phyloP scores from a whole-genome alignment of 1,140 invertebrate species.

The Drosophila mojavensis region DNA sequence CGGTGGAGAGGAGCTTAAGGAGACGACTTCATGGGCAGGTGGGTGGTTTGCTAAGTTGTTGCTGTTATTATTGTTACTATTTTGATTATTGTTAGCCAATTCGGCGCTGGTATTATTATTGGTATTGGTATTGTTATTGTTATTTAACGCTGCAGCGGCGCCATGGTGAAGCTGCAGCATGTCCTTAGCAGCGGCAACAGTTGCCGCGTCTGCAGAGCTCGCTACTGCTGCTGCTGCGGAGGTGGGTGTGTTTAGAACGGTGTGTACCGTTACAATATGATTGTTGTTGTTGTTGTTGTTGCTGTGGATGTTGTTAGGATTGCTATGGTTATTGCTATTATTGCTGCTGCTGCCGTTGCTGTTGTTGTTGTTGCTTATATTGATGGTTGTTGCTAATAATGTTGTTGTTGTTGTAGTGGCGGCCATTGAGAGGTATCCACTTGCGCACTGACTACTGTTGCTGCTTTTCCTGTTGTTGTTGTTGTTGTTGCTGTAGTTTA shows the following conservation, averaged over 20 bases:
- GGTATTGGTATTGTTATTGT: constrained; percentile 44
- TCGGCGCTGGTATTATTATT: constrained; percentile 61
- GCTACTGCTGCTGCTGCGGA: constrained; percentile 43
- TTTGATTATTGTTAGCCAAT: constrained; percentile 46
- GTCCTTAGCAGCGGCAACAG: constrained; percentile 83
- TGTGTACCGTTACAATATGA: constrained; percentile 68
- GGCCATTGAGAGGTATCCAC: constrained; percentile 77
- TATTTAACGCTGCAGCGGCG: constrained; percentile 53
- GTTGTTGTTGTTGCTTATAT: constrained; percentile 60
- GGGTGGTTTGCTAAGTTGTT: constrained; percentile 77
- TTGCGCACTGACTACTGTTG: constrained; percentile 51
- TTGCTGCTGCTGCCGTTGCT: constrained; percentile 13
- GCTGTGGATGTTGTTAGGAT: constrained; percentile 36
- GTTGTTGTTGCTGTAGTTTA: constrained; percentile 17
- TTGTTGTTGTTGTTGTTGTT: constrained; percentile 51
- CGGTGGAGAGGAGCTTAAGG: constrained; percentile 27
- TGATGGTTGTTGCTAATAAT: constrained; percentile 67
- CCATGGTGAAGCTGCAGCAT: constrained; percentile 83
- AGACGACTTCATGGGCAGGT: constrained; percentile 67
- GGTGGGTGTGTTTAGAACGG: constrained; percentile 73
- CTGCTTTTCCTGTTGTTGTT: constrained; percentile 35
- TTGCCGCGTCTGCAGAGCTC: constrained; percentile 71
- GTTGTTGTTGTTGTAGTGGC: constrained; percentile 78
- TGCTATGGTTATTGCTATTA: constrained; percentile 12
- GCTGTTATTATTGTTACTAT: constrained; percentile 46